phyloP scores from a whole-genome alignment of 2,113 vertebrate species.

The Montifringilla adamsi region DNA sequence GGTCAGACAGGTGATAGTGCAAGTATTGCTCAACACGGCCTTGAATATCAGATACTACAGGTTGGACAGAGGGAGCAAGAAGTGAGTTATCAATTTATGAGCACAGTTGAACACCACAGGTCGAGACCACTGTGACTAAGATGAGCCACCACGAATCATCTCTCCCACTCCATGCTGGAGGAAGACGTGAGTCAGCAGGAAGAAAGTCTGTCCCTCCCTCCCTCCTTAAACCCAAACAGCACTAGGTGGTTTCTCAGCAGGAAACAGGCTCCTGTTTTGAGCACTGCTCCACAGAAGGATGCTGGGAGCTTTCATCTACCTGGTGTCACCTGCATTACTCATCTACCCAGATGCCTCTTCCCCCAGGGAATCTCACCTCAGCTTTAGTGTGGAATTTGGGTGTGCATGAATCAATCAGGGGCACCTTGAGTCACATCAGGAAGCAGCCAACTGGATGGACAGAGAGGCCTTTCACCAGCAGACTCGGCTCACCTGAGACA shows the following conservation, averaged over 20 bases:
- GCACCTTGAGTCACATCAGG: not conserved
- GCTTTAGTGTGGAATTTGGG: not conserved
- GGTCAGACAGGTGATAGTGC: not conserved
- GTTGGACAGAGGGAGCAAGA: not conserved
- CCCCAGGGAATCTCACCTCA: not conserved
- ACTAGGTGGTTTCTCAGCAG: not conserved
- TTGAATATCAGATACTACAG: not conserved
- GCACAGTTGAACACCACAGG: not conserved
- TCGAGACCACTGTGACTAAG: not conserved
- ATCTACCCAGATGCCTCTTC: not conserved
- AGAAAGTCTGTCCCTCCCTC: not conserved
- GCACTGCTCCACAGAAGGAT: not conserved
- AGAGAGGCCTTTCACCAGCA: not conserved
- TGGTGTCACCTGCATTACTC: not conserved
- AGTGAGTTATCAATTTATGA: not conserved
- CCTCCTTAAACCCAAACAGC: not conserved
- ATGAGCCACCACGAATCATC: not conserved
- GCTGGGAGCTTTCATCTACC: not conserved
- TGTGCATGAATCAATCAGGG: not conserved
- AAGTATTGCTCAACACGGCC: slow-evolving; percentile 8
- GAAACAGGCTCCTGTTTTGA: not conserved
- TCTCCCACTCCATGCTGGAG: not conserved
- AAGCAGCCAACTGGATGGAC: not conserved
- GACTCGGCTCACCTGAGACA: not conserved
- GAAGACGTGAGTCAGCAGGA: not conserved